phyloP scores from a whole-genome alignment of 1,140 invertebrate species.

The Caligus rogercresseyi region DNA sequence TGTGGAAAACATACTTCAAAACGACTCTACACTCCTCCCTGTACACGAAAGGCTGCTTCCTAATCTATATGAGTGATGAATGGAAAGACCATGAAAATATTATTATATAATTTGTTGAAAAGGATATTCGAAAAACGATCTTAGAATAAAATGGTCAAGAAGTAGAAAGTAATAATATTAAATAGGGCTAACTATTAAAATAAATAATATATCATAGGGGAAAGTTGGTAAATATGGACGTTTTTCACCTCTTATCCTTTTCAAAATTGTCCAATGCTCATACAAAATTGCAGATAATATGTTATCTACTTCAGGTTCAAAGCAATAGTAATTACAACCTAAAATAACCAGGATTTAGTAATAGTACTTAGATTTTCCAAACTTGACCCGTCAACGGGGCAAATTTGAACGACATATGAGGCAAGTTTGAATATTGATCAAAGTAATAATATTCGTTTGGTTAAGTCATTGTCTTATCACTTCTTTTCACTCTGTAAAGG shows the following conservation, averaged over 20 bases:
- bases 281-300: background rate
- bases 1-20: constrained; percentile 11
- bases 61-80: background rate
- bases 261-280: background rate
- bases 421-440: too few species aligned
- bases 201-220: background rate
- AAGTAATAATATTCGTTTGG: too few species aligned
- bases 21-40: background rate
- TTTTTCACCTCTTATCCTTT: background rate
- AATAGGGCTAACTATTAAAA: background rate
- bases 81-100: too few species aligned
- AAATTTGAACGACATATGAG: too few species aligned
- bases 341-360: too few species aligned
- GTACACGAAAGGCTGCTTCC: background rate
- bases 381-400: too few species aligned
- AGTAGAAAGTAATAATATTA: background rate
- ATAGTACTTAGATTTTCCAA: too few species aligned
- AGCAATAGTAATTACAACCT: too few species aligned
- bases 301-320: too few species aligned
- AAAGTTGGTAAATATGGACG: background rate
- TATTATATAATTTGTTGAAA: background rate
- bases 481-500: too few species aligned
- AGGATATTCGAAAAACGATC: background rate
- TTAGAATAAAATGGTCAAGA: background rate
- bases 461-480: too few species aligned